Evolutionary conservation across 30 jellyfish, hydroid and myxozoan species (phyloP), one percentile per base, ranked within the genome.

Genomic region (Morbakka virulenta): DNA sequence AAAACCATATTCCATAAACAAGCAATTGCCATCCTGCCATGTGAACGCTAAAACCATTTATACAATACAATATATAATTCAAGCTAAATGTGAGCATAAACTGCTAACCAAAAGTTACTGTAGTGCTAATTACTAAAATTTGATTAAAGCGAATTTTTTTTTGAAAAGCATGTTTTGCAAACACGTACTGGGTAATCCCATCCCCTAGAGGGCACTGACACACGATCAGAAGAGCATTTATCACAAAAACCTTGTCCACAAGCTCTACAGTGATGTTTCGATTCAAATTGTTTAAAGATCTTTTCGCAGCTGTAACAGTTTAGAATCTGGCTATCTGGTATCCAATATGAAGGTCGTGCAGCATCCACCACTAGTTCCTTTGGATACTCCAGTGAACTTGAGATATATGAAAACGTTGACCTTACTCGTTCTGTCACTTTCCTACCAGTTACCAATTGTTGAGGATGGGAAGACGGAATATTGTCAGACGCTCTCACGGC

Each of bases 101-200:
- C n/a, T n/a, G n/a, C n/a, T n/a, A n/a, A n/a, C n/a, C n/a, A n/a
- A n/a, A n/a, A n/a, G n/a, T n/a, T n/a, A n/a, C n/a, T n/a, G n/a
- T n/a, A n/a, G n/a, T n/a, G n/a, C n/a, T n/a, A n/a, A n/a, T n/a
- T n/a, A n/a, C 21, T 20, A 6, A 53, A 53, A 32, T 32, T 53
- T 17, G 26, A 28, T 63, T 84, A 87, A 63, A 87, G 70, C 3
- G 98, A 88, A 28, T 95, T 82, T 66, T 79, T 80, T 67, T 90
- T 89, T 48, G 32, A 48, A 4, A 92, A 77, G 32, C 98, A 91
- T n/a, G 72, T 22, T 32, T 84, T 87, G 72, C 98, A 91, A 29
- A 91, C 96, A 32, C 98, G 68, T 27, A 85, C 95, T 2, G 98
- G 98, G 48, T 91, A 91, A 79, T 91, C 93, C 98, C 98, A 91